Evolutionary conservation across 2,888 invertebrate species (phyloP).

Genomic region (Thymelicus sylvestris): DNA sequence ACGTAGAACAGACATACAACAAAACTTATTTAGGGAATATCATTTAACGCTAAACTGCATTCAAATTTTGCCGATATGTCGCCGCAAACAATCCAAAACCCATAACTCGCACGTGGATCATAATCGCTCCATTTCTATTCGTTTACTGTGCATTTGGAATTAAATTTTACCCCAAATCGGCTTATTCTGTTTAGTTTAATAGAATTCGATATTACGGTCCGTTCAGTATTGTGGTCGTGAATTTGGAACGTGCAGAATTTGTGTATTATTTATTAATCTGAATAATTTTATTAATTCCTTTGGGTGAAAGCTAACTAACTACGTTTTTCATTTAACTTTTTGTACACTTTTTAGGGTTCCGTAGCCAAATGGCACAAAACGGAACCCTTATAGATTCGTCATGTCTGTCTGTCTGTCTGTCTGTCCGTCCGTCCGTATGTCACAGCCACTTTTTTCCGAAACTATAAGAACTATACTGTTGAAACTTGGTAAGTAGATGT

Average conservation of each 20-base stretch:
- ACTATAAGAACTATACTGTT: too few species aligned
- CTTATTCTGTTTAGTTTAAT: constrained; percentile 35
- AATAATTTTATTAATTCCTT: background rate
- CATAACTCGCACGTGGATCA: constrained; percentile 49
- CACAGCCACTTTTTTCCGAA: too few species aligned
- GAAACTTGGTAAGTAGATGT: too few species aligned
- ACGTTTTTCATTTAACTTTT: too few species aligned
- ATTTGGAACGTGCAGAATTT: constrained; percentile 14
- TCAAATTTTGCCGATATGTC: constrained; percentile 9
- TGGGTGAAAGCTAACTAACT: too few species aligned
- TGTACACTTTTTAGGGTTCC: too few species aligned
- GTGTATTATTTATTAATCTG: background rate
- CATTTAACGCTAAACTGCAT: constrained; percentile 4
- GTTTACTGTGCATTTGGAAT: constrained; percentile 38
- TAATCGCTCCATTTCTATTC: constrained; percentile 49
- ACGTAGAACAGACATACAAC: background rate
- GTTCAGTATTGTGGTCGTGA: constrained; percentile 20
- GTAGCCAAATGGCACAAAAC: too few species aligned
- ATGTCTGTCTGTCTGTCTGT: too few species aligned
- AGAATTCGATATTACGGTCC: constrained; percentile 27
- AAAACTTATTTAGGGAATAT: background rate
- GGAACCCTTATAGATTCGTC: too few species aligned
- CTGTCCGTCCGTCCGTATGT: too few species aligned
- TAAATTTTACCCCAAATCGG: constrained; percentile 34
- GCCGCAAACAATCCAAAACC: constrained; percentile 46